These are phyloP conservation scores for Endotricha flammealis DNA, from an alignment of 2,888 invertebrate genomes.

Conservation along the genomic window DNA sequence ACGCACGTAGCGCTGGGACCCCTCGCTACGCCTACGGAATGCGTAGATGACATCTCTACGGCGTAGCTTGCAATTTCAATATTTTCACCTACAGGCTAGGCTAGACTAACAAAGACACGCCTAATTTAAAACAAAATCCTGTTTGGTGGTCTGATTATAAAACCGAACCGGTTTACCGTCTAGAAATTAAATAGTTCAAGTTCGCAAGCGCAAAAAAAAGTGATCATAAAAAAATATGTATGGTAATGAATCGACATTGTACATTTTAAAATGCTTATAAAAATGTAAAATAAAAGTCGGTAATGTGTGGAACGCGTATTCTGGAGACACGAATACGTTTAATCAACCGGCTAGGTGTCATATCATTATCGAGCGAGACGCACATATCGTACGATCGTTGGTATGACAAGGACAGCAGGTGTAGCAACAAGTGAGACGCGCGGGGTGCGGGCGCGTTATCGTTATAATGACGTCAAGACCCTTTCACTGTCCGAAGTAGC, in stretches of 20 bases:
- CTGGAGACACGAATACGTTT: constrained; percentile 36
- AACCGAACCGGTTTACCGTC: neutral
- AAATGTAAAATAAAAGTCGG: constrained; percentile 27
- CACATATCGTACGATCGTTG: constrained; percentile 34
- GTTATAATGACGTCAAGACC: constrained; percentile 78
- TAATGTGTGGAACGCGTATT: constrained; percentile 38
- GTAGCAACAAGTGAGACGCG: constrained; percentile 63
- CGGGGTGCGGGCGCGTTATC: constrained; percentile 59
- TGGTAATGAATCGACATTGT: neutral
- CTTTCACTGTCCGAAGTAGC: constrained; percentile 72
- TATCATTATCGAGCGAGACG: constrained; percentile 54
- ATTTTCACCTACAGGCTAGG: neutral
- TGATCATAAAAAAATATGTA: neutral
- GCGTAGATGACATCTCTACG: constrained; percentile 10
- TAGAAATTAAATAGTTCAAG: neutral
- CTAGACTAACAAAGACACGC: neutral
- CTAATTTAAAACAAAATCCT: neutral
- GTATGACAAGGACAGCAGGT: constrained; percentile 40
- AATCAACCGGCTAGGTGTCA: constrained; percentile 42
- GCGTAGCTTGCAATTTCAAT: neutral
- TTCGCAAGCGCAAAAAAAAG: neutral
- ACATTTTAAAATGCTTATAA: constrained; percentile 1
- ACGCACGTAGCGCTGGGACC: constrained; percentile 9
- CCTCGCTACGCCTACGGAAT: constrained; percentile 11
- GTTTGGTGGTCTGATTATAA: neutral